Percentiles rank a stretch among this genome's conserved stretches.
phyloP scores from a whole-genome alignment of 2,113 vertebrate genomes.

The Cynopterus brachyotis region DNA sequence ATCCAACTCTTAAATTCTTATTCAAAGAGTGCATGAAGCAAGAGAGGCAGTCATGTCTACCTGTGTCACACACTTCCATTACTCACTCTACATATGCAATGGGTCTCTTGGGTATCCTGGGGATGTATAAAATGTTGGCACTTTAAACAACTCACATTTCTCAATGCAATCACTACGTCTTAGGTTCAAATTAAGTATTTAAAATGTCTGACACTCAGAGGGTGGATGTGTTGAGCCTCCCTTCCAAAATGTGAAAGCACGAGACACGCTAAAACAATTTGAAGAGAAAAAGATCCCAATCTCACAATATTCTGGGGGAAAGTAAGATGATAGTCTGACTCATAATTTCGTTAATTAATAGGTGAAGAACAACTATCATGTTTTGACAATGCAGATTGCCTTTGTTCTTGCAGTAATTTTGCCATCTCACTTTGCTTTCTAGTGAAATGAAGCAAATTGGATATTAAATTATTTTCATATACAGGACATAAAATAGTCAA shows the following conservation, averaged over 20 bases:
- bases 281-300: background rate
- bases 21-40: conserved; percentile 25
- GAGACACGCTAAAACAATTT: background rate
- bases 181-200: conserved; percentile 30
- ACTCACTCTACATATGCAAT: background rate
- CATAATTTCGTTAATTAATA: conserved; percentile 20
- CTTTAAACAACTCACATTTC: background rate
- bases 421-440: conserved; percentile 38
- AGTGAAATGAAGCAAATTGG: conserved; percentile 45
- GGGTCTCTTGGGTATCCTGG: background rate
- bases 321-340: conserved; percentile 6
- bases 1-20: conserved; percentile 28
- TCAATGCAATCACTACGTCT: conserved; percentile 16
- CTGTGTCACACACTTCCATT: background rate
- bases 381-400: conserved; percentile 29
- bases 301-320: conserved; percentile 26
- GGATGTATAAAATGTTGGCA: background rate
- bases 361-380: conserved; percentile 15
- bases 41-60: background rate
- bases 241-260: conserved; percentile 38
- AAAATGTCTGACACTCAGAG: conserved; percentile 23
- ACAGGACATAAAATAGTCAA: conserved; percentile 41
- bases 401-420: conserved; percentile 45
- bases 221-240: background rate
- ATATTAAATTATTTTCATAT: background rate